These are phyloP conservation scores for Aleiodes testaceus DNA, from an alignment of 2,888 invertebrate genomes.

Conservation along the genomic window DNA sequence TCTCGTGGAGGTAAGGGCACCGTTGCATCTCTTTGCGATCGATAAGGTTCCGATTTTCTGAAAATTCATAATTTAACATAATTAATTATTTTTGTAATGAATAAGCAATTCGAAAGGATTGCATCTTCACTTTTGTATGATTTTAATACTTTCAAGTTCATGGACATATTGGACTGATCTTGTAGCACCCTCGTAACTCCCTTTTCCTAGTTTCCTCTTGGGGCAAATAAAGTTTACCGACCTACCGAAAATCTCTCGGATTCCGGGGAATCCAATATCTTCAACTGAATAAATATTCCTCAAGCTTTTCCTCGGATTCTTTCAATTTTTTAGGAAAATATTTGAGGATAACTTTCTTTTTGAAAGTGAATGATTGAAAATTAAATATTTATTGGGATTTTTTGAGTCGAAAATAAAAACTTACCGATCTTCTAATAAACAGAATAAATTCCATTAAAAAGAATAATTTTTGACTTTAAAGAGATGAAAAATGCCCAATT, in stretches of 20 bases:
- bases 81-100: too few relatives aligned
- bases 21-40: slow-evolving; percentile 82
- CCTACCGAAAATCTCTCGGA: slow-evolving; percentile 13
- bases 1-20: slow-evolving; percentile 94
- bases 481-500: neutral
- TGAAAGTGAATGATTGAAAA: too few relatives aligned
- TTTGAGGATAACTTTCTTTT: too few relatives aligned
- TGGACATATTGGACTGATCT: slow-evolving; percentile 1
- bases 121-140: too few relatives aligned
- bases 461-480: too few relatives aligned
- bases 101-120: too few relatives aligned
- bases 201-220: neutral
- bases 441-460: too few relatives aligned
- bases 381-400: too few relatives aligned
- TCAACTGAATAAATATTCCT: slow-evolving; percentile 5
- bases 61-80: slow-evolving; percentile 41
- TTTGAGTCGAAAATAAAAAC: too few relatives aligned
- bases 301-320: slow-evolving; percentile 1
- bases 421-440: too few relatives aligned
- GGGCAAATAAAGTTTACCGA: slow-evolving; percentile 10
- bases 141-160: neutral
- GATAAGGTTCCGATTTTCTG: slow-evolving; percentile 64
- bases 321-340: slow-evolving; percentile 11
- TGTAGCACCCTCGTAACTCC: neutral
- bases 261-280: neutral